Percentiles rank a stretch among this genome's conserved stretches.
Evolutionary conservation across 2,888 invertebrate species (phyloP).

Genomic region (Eupithecia subfuscata): DNA sequence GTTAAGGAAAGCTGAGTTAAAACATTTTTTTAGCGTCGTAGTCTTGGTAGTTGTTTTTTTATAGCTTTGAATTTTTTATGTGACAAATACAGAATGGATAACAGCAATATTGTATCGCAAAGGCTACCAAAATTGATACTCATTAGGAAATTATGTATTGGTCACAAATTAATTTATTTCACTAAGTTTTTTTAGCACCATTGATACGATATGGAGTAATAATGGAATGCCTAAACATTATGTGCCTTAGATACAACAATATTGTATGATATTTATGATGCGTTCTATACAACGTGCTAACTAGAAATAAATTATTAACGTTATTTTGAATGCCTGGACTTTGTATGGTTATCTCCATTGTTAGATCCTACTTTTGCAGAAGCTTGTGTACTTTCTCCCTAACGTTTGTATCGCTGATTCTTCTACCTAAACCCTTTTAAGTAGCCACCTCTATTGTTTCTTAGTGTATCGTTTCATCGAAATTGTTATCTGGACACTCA

Average conservation of each 20-base stretch:
- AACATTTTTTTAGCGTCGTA: slow-evolving; percentile 62
- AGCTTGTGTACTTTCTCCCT: slow-evolving; percentile 67
- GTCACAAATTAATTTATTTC: slow-evolving; percentile 52
- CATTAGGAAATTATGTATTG: slow-evolving; percentile 54
- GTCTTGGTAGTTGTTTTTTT: slow-evolving; percentile 66
- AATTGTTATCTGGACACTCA: slow-evolving; percentile 55
- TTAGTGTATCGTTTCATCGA: slow-evolving; percentile 31
- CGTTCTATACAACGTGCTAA: slow-evolving; percentile 84
- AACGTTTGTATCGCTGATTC: slow-evolving; percentile 49
- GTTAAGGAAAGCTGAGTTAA: slow-evolving; percentile 54
- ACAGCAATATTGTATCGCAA: slow-evolving; percentile 32
- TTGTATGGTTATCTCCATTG: slow-evolving; percentile 67
- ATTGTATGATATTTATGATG: slow-evolving; percentile 84
- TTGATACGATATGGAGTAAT: slow-evolving; percentile 81
- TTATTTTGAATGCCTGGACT: slow-evolving; percentile 78
- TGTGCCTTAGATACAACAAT: slow-evolving; percentile 86
- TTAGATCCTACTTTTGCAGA: slow-evolving; percentile 75
- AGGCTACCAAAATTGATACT: slow-evolving; percentile 42
- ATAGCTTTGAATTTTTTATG: slow-evolving; percentile 74
- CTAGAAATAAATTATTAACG: slow-evolving; percentile 80
- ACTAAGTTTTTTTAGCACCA: slow-evolving; percentile 73
- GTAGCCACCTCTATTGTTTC: slow-evolving; percentile 40
- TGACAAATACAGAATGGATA: slow-evolving; percentile 55
- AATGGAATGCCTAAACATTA: slow-evolving; percentile 84
- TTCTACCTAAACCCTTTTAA: slow-evolving; percentile 26